Evolutionary conservation across 2,113 vertebrate species (phyloP).

Genomic region (Urocynchramus pylzowi): DNA sequence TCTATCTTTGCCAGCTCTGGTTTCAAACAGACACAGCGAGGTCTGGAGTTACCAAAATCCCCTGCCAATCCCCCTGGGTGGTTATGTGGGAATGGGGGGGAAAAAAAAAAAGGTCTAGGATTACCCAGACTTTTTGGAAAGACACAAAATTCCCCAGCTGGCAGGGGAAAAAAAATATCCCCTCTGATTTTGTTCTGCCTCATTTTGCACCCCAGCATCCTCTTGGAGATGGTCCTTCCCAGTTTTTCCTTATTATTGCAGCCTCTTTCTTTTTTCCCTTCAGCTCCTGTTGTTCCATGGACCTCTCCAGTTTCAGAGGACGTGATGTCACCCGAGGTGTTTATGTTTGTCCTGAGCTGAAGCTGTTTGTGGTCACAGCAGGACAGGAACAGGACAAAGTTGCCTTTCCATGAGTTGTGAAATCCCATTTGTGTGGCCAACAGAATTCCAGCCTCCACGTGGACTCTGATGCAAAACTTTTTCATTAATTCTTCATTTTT

Average conservation of each 20-base stretch:
- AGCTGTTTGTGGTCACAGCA: background rate
- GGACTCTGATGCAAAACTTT: rapidly evolving
- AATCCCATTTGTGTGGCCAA: background rate
- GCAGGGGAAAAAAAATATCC: too few species aligned
- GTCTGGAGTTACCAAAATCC: background rate
- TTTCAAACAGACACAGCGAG: background rate
- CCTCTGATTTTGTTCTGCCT: background rate
- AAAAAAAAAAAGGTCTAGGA: background rate
- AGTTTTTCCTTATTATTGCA: background rate
- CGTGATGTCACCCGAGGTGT: background rate
- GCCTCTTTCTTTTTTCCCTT: background rate
- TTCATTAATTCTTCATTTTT: background rate
- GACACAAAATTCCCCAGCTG: background rate
- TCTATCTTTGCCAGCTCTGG: background rate
- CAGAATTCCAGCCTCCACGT: background rate
- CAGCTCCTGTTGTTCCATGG: background rate
- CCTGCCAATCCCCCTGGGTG: background rate
- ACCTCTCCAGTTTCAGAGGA: background rate
- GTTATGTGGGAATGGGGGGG: background rate
- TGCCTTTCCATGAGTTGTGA: background rate
- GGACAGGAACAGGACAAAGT: background rate
- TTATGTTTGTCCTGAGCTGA: background rate
- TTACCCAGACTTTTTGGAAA: background rate
- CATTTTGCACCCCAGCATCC: background rate
- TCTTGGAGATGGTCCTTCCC: background rate